Percentiles rank a stretch among this genome's conserved stretches.
phyloP scores from a whole-genome alignment of 2,797 vertebrate genomes.

The Allochrocebus solatus region DNA sequence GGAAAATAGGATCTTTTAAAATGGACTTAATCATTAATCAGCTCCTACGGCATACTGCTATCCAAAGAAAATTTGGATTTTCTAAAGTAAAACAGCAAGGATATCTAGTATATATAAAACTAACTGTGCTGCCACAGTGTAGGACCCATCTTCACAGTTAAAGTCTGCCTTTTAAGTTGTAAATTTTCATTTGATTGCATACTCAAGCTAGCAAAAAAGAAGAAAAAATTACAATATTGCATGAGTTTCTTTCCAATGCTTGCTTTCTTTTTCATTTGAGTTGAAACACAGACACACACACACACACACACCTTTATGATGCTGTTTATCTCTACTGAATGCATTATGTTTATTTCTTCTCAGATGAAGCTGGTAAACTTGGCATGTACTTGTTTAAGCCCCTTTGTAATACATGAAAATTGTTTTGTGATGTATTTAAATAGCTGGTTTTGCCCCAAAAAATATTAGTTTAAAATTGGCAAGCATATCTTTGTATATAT shows the following conservation, averaged over 20 bases:
- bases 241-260: background rate
- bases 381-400: background rate
- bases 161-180: background rate
- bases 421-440: background rate
- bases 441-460: background rate
- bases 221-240: background rate
- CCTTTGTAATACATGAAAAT: background rate
- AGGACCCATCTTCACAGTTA: background rate
- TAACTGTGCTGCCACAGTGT: fast-evolving
- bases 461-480: background rate
- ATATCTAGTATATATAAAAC: background rate
- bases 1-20: background rate
- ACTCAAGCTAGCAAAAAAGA: background rate
- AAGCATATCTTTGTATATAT: background rate
- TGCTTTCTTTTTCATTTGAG: background rate
- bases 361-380: background rate
- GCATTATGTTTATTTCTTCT: background rate
- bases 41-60: background rate
- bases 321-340: too few relatives aligned
- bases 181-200: background rate
- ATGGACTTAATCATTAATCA: background rate
- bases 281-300: background rate
- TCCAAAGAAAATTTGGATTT: background rate
- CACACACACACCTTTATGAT: background rate
- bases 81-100: background rate